Evolutionary conservation across 1,140 invertebrate genomes (phyloP).

Genomic region (Arctopsyche grandis): DNA sequence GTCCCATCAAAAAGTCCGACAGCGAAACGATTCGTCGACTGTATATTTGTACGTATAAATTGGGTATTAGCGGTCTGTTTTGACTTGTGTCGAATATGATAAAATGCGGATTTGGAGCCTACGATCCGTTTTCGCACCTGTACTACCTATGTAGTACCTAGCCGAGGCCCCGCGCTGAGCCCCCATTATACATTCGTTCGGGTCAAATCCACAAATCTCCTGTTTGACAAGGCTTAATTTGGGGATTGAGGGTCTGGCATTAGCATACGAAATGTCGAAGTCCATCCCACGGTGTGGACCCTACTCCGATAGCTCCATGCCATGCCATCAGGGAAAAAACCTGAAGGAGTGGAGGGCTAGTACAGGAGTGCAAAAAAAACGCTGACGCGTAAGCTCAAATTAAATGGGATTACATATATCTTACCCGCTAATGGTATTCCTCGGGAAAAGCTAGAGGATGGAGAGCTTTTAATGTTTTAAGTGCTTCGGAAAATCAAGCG

Average conservation of each 20-base stretch:
- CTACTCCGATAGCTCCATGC: constrained; percentile 19
- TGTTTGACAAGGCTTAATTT: constrained; percentile 48
- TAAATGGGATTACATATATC: constrained; percentile 40
- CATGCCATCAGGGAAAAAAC: constrained; percentile 6
- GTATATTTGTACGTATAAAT: not conserved
- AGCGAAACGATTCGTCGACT: too few species aligned
- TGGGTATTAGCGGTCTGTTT: not conserved
- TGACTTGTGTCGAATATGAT: constrained; percentile 4
- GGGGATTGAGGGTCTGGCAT: constrained; percentile 28
- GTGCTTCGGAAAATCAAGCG: constrained; percentile 24
- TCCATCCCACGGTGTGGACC: constrained; percentile 24
- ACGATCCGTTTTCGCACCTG: constrained; percentile 26
- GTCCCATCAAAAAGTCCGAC: not conserved
- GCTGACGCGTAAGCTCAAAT: constrained; percentile 37
- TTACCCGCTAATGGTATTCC: constrained; percentile 37
- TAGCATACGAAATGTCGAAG: constrained; percentile 46
- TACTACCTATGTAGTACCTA: too few species aligned
- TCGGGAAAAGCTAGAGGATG: not conserved
- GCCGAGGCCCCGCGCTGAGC: not conserved
- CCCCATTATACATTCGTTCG: constrained; percentile 44
- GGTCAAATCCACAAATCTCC: constrained; percentile 46
- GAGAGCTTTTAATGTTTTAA: constrained; percentile 37
- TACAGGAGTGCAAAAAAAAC: constrained; percentile 24
- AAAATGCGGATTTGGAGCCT: not conserved
- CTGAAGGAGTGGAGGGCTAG: not conserved